Percentiles rank a stretch among this genome's conserved stretches.
These are phyloP conservation scores for Toxotes lorentzi DNA, from an alignment of 2,797 vertebrate genomes.

Conservation along the genomic window DNA sequence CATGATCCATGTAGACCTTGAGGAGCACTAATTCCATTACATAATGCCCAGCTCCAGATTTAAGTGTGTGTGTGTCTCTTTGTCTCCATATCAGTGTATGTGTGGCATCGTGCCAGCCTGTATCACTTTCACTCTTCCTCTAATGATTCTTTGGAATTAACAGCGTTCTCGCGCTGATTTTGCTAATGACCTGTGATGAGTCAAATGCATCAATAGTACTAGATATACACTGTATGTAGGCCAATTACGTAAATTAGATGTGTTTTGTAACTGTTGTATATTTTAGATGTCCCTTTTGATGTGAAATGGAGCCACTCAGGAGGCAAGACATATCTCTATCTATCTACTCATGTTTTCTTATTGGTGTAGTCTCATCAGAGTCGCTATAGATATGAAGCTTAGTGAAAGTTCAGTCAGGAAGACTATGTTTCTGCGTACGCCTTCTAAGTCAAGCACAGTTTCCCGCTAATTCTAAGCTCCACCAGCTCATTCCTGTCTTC, in stretches of 20 bases:
- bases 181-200: conserved; percentile 49
- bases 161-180: conserved; percentile 38
- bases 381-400: background rate
- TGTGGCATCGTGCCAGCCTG: conserved; percentile 62
- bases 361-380: conserved; percentile 43
- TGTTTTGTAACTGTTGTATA: conserved; percentile 26
- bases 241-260: conserved; percentile 35
- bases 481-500: no score
- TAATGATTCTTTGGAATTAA: conserved; percentile 66
- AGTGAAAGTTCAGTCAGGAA: no score
- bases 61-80: conserved; percentile 43
- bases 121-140: conserved; percentile 65
- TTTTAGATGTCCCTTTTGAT: conserved; percentile 24
- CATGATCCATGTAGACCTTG: conserved; percentile 70
- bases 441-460: no score
- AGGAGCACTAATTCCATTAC: conserved; percentile 80
- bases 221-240: conserved; percentile 41
- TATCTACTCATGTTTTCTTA: conserved; percentile 25
- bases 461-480: no score
- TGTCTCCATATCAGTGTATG: conserved; percentile 47
- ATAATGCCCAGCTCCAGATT: conserved; percentile 66
- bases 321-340: conserved; percentile 16
- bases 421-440: no score
- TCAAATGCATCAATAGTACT: conserved; percentile 23
- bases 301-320: background rate